These are phyloP conservation scores for Halcyon malimbica DNA, from an alignment of 2,113 vertebrate species.

Conservation along the genomic window DNA sequence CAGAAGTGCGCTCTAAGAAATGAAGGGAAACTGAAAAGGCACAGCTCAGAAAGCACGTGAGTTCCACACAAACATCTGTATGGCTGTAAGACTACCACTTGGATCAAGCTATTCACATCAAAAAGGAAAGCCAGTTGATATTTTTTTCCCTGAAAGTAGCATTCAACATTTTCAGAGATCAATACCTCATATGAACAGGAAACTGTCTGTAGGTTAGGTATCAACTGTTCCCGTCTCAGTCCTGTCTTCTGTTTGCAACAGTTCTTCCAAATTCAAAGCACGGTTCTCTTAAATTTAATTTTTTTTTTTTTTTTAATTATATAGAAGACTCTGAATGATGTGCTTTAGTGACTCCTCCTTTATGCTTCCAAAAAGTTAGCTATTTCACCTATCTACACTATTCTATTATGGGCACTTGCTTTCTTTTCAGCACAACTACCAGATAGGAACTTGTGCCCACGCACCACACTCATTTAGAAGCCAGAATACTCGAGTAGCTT, in stretches of 20 bases:
- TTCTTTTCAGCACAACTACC: background rate
- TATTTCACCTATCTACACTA: background rate
- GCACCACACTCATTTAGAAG: background rate
- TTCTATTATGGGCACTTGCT: background rate
- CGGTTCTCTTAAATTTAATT: background rate
- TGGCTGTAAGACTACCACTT: background rate
- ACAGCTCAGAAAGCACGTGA: background rate
- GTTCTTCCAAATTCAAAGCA: background rate
- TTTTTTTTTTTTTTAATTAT: background rate
- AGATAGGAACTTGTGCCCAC: background rate
- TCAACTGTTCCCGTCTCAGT: background rate
- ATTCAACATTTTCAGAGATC: background rate
- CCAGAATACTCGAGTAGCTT: background rate
- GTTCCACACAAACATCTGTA: background rate
- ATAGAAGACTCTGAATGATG: background rate
- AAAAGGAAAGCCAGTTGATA: background rate
- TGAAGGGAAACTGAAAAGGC: background rate
- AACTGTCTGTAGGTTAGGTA: background rate
- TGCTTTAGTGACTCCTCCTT: background rate
- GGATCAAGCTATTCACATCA: background rate
- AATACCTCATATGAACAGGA: background rate
- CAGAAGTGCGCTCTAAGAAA: background rate
- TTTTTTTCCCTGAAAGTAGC: background rate
- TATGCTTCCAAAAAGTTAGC: background rate
- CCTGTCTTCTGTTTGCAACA: background rate